Base-by-base conservation (phyloP, 1,140 invertebrate genomes). In the Asbolus verrucosus region DNA sequence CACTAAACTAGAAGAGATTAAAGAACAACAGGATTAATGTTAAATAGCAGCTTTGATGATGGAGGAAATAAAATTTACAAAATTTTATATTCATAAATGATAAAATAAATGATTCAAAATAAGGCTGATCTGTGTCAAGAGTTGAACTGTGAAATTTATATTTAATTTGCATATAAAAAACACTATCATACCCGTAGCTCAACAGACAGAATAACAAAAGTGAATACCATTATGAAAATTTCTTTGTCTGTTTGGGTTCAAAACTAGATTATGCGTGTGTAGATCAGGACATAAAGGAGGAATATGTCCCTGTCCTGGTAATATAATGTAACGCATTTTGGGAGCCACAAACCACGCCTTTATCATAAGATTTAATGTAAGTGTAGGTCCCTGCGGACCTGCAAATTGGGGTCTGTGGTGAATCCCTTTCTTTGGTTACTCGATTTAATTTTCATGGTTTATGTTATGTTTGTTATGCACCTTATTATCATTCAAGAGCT, bases 341-440 rank as follows among this genome's bases (percentile, higher is more conserved):
- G 60, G 38, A 36, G 31, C 41, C 54, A 27, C 41, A 70, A 65
- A 65, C 60, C 60, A 46, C 68, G 68, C 68, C 68, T 65, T 70
- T 70, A 70, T 70, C 61, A 59, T 65, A 61, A 70, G 68, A 63
- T 65, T 65, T 70, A 70, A 70, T 70, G 39, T 65, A 50, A 54
- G 41, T 65, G 59, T 41, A 43, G 66, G 46, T 27, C 68, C 39
- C 67, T 38, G 50, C 33, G 54, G 38, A 68, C 54, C 67, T 61
- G 61, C 60, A 61, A 70, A 70, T 70, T 70, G 38, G 68, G 68
- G 66, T 36, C 33, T 60, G 21, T 54, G 18, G 30, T 31, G 46
- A 33, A 67, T 67, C 43, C 66, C 66, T 54, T 67, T 36, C 31
- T 54, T 60, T 54, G 30, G 46, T 39, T 54, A 54, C 36, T 39